phyloP scores from a whole-genome alignment of 2,797 vertebrate species.

The Onychomys leucogaster region DNA sequence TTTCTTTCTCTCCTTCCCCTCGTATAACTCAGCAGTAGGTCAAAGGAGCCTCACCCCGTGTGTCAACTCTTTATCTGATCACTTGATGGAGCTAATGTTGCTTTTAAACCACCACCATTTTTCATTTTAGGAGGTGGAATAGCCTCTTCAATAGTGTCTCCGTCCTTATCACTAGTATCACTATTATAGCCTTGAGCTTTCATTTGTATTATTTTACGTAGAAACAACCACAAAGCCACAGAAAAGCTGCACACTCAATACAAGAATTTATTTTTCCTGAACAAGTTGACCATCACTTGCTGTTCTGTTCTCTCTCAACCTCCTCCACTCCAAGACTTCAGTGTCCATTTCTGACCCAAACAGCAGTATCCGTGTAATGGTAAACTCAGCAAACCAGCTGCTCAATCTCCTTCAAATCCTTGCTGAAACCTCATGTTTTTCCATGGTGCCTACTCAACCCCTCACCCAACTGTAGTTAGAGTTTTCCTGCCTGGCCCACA shows the following conservation, averaged over 20 bases:
- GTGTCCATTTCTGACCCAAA: not conserved
- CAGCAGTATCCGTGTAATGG: not conserved
- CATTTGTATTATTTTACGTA: not conserved
- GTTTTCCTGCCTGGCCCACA: no score
- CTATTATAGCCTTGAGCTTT: not conserved
- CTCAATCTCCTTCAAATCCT: not conserved
- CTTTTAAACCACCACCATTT: not conserved
- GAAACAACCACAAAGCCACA: not conserved
- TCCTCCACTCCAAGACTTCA: not conserved
- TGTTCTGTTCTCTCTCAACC: not conserved
- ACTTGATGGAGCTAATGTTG: not conserved
- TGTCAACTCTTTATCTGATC: not conserved
- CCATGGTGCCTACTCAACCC: not conserved
- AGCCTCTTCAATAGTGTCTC: not conserved
- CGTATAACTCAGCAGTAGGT: not conserved
- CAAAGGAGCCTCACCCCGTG: not conserved
- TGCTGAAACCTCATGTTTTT: not conserved
- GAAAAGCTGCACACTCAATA: not conserved
- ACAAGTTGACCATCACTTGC: not conserved
- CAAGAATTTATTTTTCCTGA: not conserved
- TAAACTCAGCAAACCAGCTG: not conserved
- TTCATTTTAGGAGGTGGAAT: not conserved
- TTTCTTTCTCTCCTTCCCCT: not conserved
- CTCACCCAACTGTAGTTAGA: not conserved
- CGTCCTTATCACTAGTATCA: not conserved